These are phyloP conservation scores for Nothobranchius kuhntae DNA, from an alignment of 2,113 vertebrate species.

Conservation along the genomic window DNA sequence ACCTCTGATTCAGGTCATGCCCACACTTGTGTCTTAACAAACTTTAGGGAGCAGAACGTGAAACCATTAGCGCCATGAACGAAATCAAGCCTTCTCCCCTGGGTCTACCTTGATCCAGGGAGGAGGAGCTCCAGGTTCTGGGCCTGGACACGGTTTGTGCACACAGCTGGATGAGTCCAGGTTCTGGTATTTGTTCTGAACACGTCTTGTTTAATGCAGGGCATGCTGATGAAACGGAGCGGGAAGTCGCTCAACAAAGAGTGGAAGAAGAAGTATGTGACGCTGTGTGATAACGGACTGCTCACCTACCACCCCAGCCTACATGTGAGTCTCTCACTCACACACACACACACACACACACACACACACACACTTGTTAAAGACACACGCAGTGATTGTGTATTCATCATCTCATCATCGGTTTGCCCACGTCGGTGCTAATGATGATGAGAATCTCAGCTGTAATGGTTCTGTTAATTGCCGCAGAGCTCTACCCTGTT, in stretches of 20 bases:
- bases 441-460: constrained; percentile 66
- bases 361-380: constrained; percentile 26
- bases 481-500: constrained; percentile 56
- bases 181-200: no score
- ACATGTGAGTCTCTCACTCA: constrained; percentile 82
- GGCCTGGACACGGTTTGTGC: no score
- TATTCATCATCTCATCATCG: constrained; percentile 69
- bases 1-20: no score
- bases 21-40: no score
- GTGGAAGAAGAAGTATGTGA: constrained; percentile 99
- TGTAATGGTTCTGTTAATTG: constrained; percentile 69
- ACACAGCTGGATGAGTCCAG: no score
- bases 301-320: constrained; percentile 97
- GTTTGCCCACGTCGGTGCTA: constrained; percentile 63
- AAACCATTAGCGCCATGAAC: no score
- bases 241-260: constrained; percentile 97
- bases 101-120: no score
- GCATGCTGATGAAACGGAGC: constrained; percentile 93
- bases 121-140: no score
- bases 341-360: constrained; percentile 20
- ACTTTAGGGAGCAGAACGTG: no score
- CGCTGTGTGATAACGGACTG: constrained; percentile 92
- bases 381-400: constrained; percentile 25
- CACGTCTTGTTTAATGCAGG: constrained; percentile 70
- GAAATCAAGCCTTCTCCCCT: no score